These are phyloP conservation scores for Cebus imitator DNA, from an alignment of 2,113 vertebrate genomes.

Conservation along the genomic window DNA sequence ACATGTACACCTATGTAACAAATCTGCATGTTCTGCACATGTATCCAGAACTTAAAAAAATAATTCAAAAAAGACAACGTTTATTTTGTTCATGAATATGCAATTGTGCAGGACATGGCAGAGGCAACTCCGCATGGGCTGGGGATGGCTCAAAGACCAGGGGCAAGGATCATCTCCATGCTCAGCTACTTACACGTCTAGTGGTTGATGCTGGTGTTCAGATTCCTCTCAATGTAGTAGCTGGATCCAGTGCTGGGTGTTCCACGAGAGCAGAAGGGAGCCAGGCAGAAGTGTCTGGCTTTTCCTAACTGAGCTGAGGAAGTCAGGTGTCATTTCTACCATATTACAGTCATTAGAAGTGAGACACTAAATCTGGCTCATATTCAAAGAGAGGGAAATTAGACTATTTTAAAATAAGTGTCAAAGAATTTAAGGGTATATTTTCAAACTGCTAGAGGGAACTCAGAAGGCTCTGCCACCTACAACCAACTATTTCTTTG, in stretches of 20 bases:
- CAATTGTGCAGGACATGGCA: too few relatives aligned
- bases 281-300: neutral
- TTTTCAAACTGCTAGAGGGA: neutral
- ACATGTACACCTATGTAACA: too few relatives aligned
- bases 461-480: neutral
- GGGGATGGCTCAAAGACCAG: too few relatives aligned
- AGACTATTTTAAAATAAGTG: neutral
- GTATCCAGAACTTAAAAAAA: too few relatives aligned
- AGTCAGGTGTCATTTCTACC: neutral
- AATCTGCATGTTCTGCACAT: too few relatives aligned
- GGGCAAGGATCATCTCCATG: neutral
- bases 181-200: neutral
- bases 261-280: neutral
- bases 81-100: too few relatives aligned
- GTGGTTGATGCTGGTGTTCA: neutral
- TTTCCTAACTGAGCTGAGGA: neutral
- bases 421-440: neutral
- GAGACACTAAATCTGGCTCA: neutral
- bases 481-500: neutral
- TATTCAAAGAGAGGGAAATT: neutral
- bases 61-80: too few relatives aligned
- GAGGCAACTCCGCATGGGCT: too few relatives aligned
- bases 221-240: neutral
- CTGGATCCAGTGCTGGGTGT: neutral
- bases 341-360: neutral